Base-by-base conservation (phyloP, 2,797 vertebrate genomes). In the Hyperoplus lanceolatus region DNA sequence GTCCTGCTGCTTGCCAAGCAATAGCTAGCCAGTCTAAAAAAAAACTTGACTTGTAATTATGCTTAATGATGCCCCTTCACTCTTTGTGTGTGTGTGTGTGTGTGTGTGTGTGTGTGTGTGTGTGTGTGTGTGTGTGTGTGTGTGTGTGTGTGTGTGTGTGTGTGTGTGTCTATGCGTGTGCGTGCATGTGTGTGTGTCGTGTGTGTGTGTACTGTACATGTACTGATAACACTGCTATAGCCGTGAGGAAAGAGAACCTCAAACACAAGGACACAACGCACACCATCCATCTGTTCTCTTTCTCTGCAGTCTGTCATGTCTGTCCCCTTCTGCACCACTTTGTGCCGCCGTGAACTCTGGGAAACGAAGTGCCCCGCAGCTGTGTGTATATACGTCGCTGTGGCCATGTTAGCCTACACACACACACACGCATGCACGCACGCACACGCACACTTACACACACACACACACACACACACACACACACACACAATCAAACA, bases 171-270 rank as follows among this genome's bases (percentile, higher is more conserved):
- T 29, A 29, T 29, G 29, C 29, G 29, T 29, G 29, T 29, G 29
- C 2, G 29, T 29, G 29, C 21, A 29, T 13, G 63, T 60, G 69
- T 64, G 72, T 41, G 42, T 38, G 16, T 8, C n/a, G 63, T 60
- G 69, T 64, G 72, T 41, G 45, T 41, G 39, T 4, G 6, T 66
- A 46, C 70, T 80, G 39, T 74, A 65, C 68, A 58, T 70, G 61
- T 49, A 16, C 77, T 60, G 45, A 75, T 45, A 75, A 79, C 83
- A 43, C 72, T 61, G 57, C 77, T 29, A 71, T 79, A 42, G 90
- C 91, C 76, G 12, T 18, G 82, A 92, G 92, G 90, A 93, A 92
- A 91, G 90, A 81, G 84, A 12, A 85, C 89, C 87, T 93, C 73
- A 93, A 90, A 92, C 87, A 86, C 91, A 90, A 92, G 84, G 87